A percentile compares a stretch with the other conserved stretches of the same genome.
phyloP scores from a whole-genome alignment of 2,888 invertebrate species.

The Cheilosia vernalis region DNA sequence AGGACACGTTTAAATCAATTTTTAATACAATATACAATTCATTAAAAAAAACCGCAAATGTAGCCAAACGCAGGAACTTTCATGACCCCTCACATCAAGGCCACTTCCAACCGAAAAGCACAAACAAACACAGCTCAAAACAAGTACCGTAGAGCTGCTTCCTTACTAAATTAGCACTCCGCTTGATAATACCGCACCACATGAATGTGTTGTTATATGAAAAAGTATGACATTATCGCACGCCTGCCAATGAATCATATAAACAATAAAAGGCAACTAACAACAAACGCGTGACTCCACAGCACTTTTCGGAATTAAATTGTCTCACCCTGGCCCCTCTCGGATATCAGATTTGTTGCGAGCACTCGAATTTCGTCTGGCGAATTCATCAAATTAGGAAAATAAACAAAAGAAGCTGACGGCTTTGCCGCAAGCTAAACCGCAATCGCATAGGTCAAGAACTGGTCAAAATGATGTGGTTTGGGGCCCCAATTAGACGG shows the following conservation, averaged over 20 bases:
- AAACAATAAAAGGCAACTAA: conserved; percentile 31
- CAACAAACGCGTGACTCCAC: conserved; percentile 62
- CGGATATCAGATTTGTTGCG: conserved; percentile 2
- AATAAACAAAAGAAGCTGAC: conserved; percentile 25
- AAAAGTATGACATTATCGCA: conserved; percentile 45
- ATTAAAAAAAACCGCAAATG: too few species aligned
- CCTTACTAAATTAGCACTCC: conserved; percentile 20
- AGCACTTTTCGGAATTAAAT: conserved; percentile 71
- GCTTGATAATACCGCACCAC: conserved; percentile 2
- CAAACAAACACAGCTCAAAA: neutral
- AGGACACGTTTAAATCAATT: too few species aligned
- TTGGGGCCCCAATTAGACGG: neutral
- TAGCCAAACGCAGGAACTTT: too few species aligned
- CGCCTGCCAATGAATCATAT: conserved; percentile 61
- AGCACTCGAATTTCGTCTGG: conserved; percentile 52
- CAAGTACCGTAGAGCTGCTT: neutral
- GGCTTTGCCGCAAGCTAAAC: conserved; percentile 28
- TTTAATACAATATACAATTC: too few species aligned
- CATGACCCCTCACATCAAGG: too few species aligned
- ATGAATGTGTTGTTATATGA: neutral
- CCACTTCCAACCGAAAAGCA: too few species aligned
- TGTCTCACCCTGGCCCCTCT: conserved; percentile 37
- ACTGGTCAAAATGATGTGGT: conserved; percentile 15
- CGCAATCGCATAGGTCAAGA: conserved; percentile 66
- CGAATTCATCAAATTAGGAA: conserved; percentile 42